Conservation (phyloP, 2,797 vertebrate species). For the Denticeps clupeoides region DNA sequence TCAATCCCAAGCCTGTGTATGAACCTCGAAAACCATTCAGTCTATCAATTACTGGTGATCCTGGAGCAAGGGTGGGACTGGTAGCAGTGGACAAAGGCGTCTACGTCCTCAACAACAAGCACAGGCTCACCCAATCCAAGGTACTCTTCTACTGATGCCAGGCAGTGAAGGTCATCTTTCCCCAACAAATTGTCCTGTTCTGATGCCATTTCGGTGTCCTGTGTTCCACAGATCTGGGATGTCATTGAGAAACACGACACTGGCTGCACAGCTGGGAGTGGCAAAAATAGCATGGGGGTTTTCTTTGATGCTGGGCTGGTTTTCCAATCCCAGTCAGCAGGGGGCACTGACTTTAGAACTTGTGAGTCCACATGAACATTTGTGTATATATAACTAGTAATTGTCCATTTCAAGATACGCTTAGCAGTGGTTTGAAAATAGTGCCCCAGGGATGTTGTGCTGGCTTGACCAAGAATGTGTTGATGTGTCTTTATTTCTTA, state of each 20-base stretch:
- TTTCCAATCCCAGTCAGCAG: conserved; percentile 39
- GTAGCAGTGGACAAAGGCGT: conserved; percentile 78
- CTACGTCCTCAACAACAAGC: conserved; percentile 68
- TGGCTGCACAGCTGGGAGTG: conserved; percentile 72
- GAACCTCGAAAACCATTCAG: conserved; percentile 43
- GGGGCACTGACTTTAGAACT: conserved; percentile 38
- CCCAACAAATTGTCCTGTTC: background rate
- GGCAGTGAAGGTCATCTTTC: background rate
- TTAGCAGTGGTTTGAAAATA: too few relatives aligned
- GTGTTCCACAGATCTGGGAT: conserved; percentile 67
- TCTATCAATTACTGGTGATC: conserved; percentile 62
- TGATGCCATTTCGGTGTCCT: too few relatives aligned
- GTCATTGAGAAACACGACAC: conserved; percentile 65
- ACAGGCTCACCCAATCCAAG: conserved; percentile 66
- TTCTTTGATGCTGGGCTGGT: conserved; percentile 72
- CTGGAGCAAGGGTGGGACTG: conserved; percentile 58
- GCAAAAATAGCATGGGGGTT: conserved; percentile 57
- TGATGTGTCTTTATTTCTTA: too few relatives aligned
- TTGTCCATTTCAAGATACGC: too few relatives aligned
- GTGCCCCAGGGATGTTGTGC: too few relatives aligned
- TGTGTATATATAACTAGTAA: background rate
- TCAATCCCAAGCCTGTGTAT: background rate
- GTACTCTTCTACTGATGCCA: conserved; percentile 25
- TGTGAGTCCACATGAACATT: too few relatives aligned
- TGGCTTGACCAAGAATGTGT: too few relatives aligned